phyloP scores from a whole-genome alignment of 2,797 vertebrate species.

The Melanotaenia parkinsoni region DNA sequence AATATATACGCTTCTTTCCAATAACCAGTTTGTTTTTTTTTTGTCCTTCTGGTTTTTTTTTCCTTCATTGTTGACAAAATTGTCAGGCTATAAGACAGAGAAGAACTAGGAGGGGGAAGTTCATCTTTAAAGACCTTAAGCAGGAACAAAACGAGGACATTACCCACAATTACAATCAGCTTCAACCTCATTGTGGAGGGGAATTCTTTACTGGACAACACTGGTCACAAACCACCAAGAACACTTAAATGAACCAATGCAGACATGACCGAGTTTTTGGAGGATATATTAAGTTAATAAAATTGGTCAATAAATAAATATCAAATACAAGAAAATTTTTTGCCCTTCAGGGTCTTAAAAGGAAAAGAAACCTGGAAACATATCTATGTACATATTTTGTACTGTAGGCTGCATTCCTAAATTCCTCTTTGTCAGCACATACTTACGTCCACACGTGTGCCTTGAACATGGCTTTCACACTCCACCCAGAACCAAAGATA shows the following conservation, averaged over 20 bases:
- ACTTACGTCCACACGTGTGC: constrained; percentile 86
- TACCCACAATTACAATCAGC: neutral
- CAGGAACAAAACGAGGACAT: neutral
- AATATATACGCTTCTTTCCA: no score
- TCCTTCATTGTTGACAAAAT: no score
- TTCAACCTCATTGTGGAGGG: neutral
- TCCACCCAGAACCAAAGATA: constrained; percentile 95
- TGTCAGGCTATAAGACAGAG: no score
- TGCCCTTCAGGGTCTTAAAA: no score
- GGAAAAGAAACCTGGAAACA: no score
- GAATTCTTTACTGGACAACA: neutral
- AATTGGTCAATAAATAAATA: neutral
- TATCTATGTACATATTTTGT: no score
- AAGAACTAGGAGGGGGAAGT: neutral
- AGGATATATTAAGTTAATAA: neutral
- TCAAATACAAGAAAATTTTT: no score
- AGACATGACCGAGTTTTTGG: neutral
- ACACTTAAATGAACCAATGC: neutral
- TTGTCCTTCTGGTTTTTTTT: no score
- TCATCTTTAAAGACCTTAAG: neutral
- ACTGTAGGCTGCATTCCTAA: neutral
- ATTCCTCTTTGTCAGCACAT: neutral
- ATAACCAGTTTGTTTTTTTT: no score
- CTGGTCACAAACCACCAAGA: neutral
- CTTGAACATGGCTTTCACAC: constrained; percentile 86